Evolutionary conservation across 2,797 vertebrate genomes (phyloP).

Genomic region (Acrossocheilus fasciatus): DNA sequence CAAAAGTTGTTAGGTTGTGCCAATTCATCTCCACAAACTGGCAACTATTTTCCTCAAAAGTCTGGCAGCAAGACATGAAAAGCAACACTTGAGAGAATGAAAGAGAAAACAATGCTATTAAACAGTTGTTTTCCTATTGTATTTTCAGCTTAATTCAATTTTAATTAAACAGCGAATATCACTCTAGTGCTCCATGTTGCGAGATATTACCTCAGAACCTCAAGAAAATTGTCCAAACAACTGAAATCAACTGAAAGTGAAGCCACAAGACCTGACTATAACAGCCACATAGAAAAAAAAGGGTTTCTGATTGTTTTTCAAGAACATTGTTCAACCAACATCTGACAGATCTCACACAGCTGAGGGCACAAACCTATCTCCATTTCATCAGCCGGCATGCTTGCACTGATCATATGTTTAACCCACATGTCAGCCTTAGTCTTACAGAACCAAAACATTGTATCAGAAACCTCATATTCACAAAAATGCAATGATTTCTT

Average conservation of each 20-base stretch:
- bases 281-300: constrained; percentile 18
- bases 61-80: constrained; percentile 10
- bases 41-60: constrained; percentile 18
- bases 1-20: neutral
- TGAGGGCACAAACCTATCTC: constrained; percentile 42
- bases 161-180: constrained; percentile 46
- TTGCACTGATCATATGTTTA: constrained; percentile 39
- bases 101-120: constrained; percentile 15
- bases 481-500: constrained; percentile 15
- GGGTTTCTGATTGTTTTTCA: constrained; percentile 25
- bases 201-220: constrained; percentile 30
- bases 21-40: constrained; percentile 28
- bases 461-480: constrained; percentile 24
- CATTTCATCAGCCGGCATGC: constrained; percentile 21
- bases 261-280: constrained; percentile 4
- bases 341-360: constrained; percentile 37
- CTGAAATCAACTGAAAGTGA: constrained; percentile 21
- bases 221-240: constrained; percentile 17
- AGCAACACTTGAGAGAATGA: constrained; percentile 1
- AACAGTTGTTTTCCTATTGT: constrained; percentile 25
- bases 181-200: constrained; percentile 11
- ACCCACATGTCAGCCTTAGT: constrained; percentile 4
- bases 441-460: neutral
- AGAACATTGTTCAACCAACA: constrained; percentile 18
- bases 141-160: neutral